Conservation (phyloP, 2,888 invertebrate species). For the Drosophila mayaguana region DNA sequence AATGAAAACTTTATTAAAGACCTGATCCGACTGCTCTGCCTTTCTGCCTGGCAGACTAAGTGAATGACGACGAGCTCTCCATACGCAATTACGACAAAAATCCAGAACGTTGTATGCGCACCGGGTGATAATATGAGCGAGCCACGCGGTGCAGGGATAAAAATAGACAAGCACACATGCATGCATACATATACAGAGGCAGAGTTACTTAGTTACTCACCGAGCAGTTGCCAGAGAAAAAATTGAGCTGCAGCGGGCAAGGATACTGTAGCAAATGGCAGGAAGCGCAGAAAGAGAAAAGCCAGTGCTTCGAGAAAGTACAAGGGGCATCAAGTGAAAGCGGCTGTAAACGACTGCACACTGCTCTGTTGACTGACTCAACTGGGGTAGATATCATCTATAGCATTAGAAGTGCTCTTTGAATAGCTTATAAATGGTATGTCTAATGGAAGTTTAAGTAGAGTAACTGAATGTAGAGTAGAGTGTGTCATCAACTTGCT, state of each 20-base stretch:
- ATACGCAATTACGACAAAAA: conserved; percentile 77
- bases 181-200: conserved; percentile 6
- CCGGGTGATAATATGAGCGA: conserved; percentile 70
- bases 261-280: conserved; percentile 74
- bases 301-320: conserved; percentile 36
- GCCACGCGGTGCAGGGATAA: conserved; percentile 44
- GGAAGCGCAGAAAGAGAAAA: conserved; percentile 33
- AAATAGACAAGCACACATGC: conserved; percentile 56
- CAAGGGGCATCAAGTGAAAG: conserved; percentile 8
- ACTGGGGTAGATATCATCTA: too few relatives aligned
- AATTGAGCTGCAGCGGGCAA: conserved; percentile 33
- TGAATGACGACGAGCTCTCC: conserved; percentile 64
- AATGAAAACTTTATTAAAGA: conserved; percentile 73
- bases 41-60: conserved; percentile 22
- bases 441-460: neutral
- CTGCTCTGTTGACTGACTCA: neutral
- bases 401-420: too few relatives aligned
- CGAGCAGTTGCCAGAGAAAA: conserved; percentile 26
- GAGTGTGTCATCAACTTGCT: neutral
- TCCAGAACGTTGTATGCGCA: conserved; percentile 58
- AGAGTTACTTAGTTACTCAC: conserved; percentile 17
- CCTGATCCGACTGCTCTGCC: conserved; percentile 45
- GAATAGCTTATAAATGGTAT: too few relatives aligned
- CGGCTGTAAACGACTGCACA: neutral
- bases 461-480: neutral